These are phyloP conservation scores for Danio rerio DNA, from an alignment of 2,113 vertebrate species.

Conservation along the genomic window GRCz12tu NC_133182.1:53471001-53471500, in stretches of 20 bases:
- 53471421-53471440: slow-evolving; percentile 63
- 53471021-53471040: background rate
- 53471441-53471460: slow-evolving; percentile 47
- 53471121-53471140: slow-evolving; percentile 73
- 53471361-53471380: slow-evolving; percentile 27
- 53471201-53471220: slow-evolving; percentile 78
- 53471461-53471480: slow-evolving; percentile 58
- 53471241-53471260: slow-evolving; percentile 74
- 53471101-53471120: slow-evolving; percentile 72
- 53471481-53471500: slow-evolving; percentile 57
- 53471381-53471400: slow-evolving; percentile 43
- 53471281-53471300: slow-evolving; percentile 65
- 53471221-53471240: slow-evolving; percentile 78
- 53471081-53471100: slow-evolving; percentile 70
- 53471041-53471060: background rate
- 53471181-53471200: slow-evolving; percentile 80
- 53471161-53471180: slow-evolving; percentile 74
- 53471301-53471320: slow-evolving; percentile 74
- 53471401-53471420: slow-evolving; percentile 61
- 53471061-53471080: slow-evolving; percentile 68
- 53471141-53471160: slow-evolving; percentile 73
- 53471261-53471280: slow-evolving; percentile 73
- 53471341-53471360: too few species aligned
- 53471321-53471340: slow-evolving; percentile 81
- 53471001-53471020: slow-evolving; percentile 19